phyloP scores from a whole-genome alignment of 1,140 invertebrate species.

The Drosophila orena region DNA sequence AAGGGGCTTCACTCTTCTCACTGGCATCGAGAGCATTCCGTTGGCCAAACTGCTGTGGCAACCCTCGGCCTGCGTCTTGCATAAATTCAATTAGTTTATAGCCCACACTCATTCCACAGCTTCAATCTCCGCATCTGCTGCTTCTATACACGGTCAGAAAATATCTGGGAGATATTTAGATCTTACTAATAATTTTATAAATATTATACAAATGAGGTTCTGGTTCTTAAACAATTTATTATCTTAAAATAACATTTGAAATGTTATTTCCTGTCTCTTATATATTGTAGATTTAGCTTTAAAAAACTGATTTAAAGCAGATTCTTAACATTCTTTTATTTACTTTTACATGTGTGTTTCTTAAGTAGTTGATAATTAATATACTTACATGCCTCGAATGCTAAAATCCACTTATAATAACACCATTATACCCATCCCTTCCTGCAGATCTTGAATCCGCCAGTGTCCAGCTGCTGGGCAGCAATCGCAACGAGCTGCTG shows the following conservation, averaged over 20 bases:
- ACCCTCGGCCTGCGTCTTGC: slow-evolving; percentile 13
- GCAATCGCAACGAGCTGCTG: slow-evolving; percentile 87
- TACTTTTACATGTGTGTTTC: too few species aligned
- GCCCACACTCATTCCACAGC: slow-evolving; percentile 18
- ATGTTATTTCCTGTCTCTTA: too few species aligned
- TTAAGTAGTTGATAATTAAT: too few species aligned
- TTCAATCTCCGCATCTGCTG: slow-evolving; percentile 9
- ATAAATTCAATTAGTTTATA: slow-evolving; percentile 58
- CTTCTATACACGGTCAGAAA: not conserved
- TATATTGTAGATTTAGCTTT: too few species aligned
- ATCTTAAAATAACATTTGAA: too few species aligned
- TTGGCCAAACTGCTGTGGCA: not conserved
- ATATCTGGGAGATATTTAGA: not conserved
- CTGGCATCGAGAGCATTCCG: not conserved
- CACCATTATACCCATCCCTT: not conserved
- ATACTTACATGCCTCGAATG: too few species aligned
- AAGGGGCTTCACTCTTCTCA: not conserved
- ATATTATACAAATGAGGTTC: not conserved
- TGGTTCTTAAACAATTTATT: too few species aligned
- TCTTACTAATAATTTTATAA: too few species aligned
- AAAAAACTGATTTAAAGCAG: too few species aligned
- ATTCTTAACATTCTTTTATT: too few species aligned
- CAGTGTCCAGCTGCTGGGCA: slow-evolving; percentile 88
- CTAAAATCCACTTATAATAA: not conserved
- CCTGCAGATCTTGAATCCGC: slow-evolving; percentile 89